Conservation (phyloP, 2,797 vertebrate genomes). For the Sebastes glaucus region DNA sequence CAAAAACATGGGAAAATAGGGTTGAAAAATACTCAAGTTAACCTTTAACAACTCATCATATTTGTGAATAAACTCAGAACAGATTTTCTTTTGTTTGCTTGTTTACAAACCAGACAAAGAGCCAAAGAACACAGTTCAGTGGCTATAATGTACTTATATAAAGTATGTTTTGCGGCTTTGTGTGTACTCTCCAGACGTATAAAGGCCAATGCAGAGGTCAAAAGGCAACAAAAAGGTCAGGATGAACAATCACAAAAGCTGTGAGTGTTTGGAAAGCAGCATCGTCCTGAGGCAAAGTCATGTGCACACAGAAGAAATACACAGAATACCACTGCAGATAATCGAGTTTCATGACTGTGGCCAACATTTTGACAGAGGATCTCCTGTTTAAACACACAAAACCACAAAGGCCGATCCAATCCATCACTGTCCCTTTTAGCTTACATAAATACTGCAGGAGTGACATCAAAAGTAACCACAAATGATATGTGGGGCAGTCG, state of each 20-base stretch:
- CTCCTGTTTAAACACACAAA: conserved; percentile 66
- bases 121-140: background rate
- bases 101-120: conserved; percentile 16
- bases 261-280: conserved; percentile 21
- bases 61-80: background rate
- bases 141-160: background rate
- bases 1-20: no score
- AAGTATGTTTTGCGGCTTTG: background rate
- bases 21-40: no score
- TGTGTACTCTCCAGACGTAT: background rate
- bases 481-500: conserved; percentile 67
- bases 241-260: conserved; percentile 18
- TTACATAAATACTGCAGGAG: conserved; percentile 66
- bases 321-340: conserved; percentile 10
- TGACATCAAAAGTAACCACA: conserved; percentile 74
- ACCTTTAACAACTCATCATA: background rate
- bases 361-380: conserved; percentile 64
- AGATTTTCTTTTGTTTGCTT: background rate
- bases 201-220: conserved; percentile 23
- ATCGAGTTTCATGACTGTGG: conserved; percentile 39
- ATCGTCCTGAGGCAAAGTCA: background rate
- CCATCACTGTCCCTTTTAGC: conserved; percentile 63
- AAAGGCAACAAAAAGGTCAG: conserved; percentile 2
- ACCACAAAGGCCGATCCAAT: conserved; percentile 64
- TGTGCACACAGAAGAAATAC: background rate